phyloP scores from a whole-genome alignment of 2,113 vertebrate genomes.

The Lampris incognitus region DNA sequence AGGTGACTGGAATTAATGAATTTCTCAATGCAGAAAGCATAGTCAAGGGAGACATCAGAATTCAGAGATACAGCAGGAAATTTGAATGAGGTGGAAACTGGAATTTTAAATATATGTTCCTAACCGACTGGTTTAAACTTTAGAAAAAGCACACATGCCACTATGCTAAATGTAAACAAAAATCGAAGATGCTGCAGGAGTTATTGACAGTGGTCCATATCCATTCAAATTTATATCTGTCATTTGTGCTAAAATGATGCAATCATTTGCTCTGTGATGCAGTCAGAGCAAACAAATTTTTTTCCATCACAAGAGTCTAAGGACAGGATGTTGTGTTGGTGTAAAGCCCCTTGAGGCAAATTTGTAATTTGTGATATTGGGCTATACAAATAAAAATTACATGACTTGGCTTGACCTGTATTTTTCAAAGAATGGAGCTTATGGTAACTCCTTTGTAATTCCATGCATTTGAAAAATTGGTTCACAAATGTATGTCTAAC shows the following conservation, averaged over 20 bases:
- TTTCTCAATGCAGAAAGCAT: conserved; percentile 11
- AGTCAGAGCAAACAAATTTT: no score
- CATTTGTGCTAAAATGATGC: no score
- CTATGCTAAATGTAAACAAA: no score
- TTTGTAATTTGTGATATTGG: no score
- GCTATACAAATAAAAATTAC: no score
- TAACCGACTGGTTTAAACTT: not conserved
- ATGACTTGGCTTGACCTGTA: not conserved
- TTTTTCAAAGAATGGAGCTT: not conserved
- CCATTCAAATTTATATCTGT: no score
- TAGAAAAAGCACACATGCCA: not conserved
- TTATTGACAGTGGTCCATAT: no score
- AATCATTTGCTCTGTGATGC: no score
- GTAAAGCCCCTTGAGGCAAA: no score
- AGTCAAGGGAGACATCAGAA: not conserved
- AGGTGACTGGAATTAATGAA: conserved; percentile 15
- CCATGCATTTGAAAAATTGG: not conserved
- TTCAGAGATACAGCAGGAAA: not conserved
- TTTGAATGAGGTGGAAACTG: not conserved
- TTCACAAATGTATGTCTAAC: not conserved
- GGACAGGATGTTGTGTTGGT: no score
- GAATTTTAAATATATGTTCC: not conserved
- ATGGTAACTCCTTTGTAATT: not conserved
- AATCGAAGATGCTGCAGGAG: no score
- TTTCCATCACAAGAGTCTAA: no score